Base-by-base conservation (phyloP, 2,888 invertebrate genomes). In the Mimas tiliae region DNA sequence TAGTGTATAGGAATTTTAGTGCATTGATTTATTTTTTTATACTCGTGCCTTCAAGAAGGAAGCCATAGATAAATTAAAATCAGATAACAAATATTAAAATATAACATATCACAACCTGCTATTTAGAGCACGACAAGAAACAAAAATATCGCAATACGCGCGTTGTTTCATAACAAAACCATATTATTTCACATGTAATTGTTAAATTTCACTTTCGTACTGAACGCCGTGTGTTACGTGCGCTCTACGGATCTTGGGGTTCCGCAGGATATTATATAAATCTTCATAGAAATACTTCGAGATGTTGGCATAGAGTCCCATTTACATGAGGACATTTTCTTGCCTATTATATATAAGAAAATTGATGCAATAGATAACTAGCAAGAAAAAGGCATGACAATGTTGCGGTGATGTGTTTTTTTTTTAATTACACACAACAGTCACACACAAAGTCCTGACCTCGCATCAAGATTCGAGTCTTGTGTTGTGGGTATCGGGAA, bases 31-130 rank as follows among this genome's bases (percentile, higher is more conserved):
- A 1, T 6, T 6, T 38, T 9, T 38, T 38, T 38, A 38, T 9
- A 9, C 7, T 38, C 7, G 9, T 38, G 7, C 1, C 9, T 9
- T 38, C 38, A 38, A 7, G 38, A 38, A 38, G 3, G 68, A 64
- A 72, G 62, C 65, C 58, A 69, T 63, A 65, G 52, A 65, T 21
- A 19, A 63, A 64, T 69, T 69, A 69, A 68, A 47, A 69, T 70
- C 69, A 65, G 1, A 27, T 16, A 42, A 42, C 21, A 69, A 62
- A 55, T 68, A 19, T 66, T 68, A 68, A 68, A 69, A 68, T 68
- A 52, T 19, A 16, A 34, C 38, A 42, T 58, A 58, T 58, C 58
- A 58, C 58, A 42, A 42, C 33, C 33, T 58, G 19, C 11, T 58
- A 58, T 58, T 42, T 58, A 42, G 58, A 58, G 58, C 58, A 58